Conservation (phyloP, 2,888 invertebrate genomes). For the Cerceris rybyensis region DNA sequence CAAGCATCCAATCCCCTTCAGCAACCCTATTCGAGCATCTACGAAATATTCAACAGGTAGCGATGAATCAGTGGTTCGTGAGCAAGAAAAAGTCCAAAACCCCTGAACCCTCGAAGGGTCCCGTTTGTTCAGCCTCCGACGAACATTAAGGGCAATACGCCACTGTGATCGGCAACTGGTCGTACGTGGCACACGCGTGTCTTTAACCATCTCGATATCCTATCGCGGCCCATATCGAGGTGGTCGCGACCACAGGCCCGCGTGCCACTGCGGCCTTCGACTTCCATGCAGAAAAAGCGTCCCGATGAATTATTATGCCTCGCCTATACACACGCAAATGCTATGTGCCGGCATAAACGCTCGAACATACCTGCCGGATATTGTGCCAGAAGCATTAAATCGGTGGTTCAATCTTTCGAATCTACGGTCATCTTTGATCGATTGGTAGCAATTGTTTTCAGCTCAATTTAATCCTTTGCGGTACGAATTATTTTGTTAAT, state of each 20-base stretch:
- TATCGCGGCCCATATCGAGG: slow-evolving; percentile 65
- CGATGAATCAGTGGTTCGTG: no score
- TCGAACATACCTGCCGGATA: slow-evolving; percentile 13
- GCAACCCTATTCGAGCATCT: no score
- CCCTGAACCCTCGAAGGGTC: no score
- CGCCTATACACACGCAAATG: slow-evolving; percentile 28
- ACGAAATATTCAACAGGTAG: no score
- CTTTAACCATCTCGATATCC: slow-evolving; percentile 67
- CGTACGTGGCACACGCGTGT: slow-evolving; percentile 59
- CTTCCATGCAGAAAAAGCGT: slow-evolving; percentile 64
- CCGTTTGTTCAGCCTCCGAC: not conserved
- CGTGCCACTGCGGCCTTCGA: slow-evolving; percentile 69
- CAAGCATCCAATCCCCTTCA: no score
- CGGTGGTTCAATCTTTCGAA: slow-evolving; percentile 20
- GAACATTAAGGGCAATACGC: slow-evolving; percentile 31
- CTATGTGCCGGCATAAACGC: slow-evolving; percentile 6
- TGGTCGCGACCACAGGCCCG: slow-evolving; percentile 62
- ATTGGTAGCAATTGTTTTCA: not conserved
- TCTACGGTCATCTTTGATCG: not conserved
- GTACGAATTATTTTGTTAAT: no score
- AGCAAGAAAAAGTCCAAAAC: not conserved
- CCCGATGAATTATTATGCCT: slow-evolving; percentile 60
- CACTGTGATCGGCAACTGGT: slow-evolving; percentile 52
- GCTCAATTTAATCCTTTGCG: not conserved
- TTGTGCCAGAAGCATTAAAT: slow-evolving; percentile 45